A percentile compares a stretch with the other conserved stretches of the same genome.
These are phyloP conservation scores for Dorcus parallelipipedus DNA, from an alignment of 2,888 invertebrate genomes.

Conservation along the genomic window DNA sequence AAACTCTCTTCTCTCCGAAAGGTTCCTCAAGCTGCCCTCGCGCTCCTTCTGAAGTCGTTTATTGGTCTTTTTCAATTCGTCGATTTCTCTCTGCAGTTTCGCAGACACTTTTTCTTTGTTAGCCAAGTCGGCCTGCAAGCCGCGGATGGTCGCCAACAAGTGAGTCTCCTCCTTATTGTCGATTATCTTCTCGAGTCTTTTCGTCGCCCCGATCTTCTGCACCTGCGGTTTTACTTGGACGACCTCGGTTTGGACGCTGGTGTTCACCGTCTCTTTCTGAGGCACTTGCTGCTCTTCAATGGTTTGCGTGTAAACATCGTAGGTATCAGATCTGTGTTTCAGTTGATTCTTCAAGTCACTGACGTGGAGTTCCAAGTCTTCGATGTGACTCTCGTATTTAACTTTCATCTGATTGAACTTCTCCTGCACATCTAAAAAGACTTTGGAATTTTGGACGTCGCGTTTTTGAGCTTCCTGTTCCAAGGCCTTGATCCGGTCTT, in stretches of 20 bases:
- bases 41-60: constrained; percentile 72
- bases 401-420: constrained; percentile 74
- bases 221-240: constrained; percentile 16
- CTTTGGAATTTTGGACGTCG: constrained; percentile 67
- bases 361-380: constrained; percentile 69
- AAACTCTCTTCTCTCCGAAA: constrained; percentile 43
- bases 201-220: constrained; percentile 13
- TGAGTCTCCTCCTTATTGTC: constrained; percentile 70
- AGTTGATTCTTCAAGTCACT: constrained; percentile 45
- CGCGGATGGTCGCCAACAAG: constrained; percentile 74
- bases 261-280: constrained; percentile 38
- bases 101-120: constrained; percentile 70
- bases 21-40: constrained; percentile 56
- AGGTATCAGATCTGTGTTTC: constrained; percentile 45
- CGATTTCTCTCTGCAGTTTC: constrained; percentile 71
- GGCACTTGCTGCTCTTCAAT: constrained; percentile 37
- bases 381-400: constrained; percentile 72
- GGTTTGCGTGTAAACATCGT: constrained; percentile 47
- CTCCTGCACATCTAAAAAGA: constrained; percentile 69
- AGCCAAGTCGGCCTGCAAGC: constrained; percentile 69
- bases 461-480: constrained; percentile 70
- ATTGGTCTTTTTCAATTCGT: constrained; percentile 73
- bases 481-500: constrained; percentile 67
- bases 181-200: constrained; percentile 35
- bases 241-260: constrained; percentile 21